Percentiles rank a stretch among this genome's conserved stretches.
Evolutionary conservation across 2,113 vertebrate species (phyloP).

Genomic region (Guaruba guarouba): DNA sequence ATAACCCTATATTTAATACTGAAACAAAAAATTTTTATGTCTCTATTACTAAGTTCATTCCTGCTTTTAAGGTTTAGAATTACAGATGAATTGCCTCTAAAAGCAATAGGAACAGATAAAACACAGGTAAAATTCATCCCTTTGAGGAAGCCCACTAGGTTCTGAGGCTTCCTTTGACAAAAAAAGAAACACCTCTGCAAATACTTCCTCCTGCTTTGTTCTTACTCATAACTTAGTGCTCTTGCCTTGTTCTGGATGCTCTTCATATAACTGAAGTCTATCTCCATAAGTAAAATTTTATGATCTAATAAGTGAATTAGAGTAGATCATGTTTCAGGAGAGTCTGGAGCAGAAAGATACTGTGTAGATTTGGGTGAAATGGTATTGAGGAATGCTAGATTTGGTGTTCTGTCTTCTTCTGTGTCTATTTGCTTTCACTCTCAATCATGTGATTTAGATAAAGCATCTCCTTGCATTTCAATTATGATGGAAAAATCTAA

Average conservation of each 20-base stretch:
- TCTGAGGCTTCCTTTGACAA: neutral
- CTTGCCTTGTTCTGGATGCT: neutral
- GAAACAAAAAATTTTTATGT: neutral
- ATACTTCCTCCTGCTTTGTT: neutral
- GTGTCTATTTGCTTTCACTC: neutral
- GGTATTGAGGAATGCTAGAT: neutral
- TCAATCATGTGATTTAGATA: neutral
- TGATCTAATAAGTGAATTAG: neutral
- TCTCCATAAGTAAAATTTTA: neutral
- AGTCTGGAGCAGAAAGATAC: neutral
- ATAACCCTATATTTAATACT: neutral
- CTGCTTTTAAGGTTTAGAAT: neutral
- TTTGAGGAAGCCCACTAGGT: neutral
- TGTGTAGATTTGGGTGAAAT: neutral
- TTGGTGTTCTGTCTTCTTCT: neutral
- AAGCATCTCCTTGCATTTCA: neutral
- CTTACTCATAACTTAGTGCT: neutral
- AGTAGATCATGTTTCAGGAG: neutral
- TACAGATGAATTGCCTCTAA: neutral
- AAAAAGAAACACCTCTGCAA: neutral
- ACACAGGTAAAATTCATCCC: neutral
- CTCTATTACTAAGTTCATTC: neutral
- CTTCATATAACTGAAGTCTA: neutral
- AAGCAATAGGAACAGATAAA: neutral
- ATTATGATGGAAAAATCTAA: neutral